Conservation (phyloP, 2,888 invertebrate genomes). For the Seladonia tumulorum region DNA sequence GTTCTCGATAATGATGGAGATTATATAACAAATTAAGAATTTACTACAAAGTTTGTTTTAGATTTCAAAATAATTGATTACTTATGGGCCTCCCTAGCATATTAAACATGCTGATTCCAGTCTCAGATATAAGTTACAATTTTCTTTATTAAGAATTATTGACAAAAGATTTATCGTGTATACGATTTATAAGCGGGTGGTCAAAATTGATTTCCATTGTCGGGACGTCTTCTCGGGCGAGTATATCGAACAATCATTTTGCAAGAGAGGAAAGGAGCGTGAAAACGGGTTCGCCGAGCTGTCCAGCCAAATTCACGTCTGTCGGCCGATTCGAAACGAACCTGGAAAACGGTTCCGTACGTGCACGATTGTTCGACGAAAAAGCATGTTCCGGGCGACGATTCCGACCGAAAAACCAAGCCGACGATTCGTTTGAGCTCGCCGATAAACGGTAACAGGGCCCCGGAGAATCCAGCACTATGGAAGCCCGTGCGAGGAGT, state of each 20-base stretch:
- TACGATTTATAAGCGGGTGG: no score
- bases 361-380: slow-evolving; percentile 62
- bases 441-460: slow-evolving; percentile 64
- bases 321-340: slow-evolving; percentile 50
- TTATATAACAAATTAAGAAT: no score
- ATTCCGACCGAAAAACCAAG: slow-evolving; percentile 27
- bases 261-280: slow-evolving; percentile 1
- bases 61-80: no score
- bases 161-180: no score
- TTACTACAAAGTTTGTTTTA: no score
- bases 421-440: slow-evolving; percentile 52
- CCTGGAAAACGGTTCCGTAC: slow-evolving; percentile 72
- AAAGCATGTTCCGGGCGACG: slow-evolving; percentile 56
- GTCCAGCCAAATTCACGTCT: slow-evolving; percentile 27
- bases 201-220: background rate
- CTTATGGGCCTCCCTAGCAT: no score
- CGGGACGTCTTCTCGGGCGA: no score
- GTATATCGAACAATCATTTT: background rate
- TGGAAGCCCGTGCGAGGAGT: slow-evolving; percentile 24
- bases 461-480: slow-evolving; percentile 16
- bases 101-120: no score
- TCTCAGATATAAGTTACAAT: no score
- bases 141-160: no score
- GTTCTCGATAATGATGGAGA: no score
- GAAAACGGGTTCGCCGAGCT: slow-evolving; percentile 16